These are phyloP conservation scores for Enteromius radiatus DNA, from an alignment of 2,797 vertebrate genomes.

Conservation along the genomic window DNA sequence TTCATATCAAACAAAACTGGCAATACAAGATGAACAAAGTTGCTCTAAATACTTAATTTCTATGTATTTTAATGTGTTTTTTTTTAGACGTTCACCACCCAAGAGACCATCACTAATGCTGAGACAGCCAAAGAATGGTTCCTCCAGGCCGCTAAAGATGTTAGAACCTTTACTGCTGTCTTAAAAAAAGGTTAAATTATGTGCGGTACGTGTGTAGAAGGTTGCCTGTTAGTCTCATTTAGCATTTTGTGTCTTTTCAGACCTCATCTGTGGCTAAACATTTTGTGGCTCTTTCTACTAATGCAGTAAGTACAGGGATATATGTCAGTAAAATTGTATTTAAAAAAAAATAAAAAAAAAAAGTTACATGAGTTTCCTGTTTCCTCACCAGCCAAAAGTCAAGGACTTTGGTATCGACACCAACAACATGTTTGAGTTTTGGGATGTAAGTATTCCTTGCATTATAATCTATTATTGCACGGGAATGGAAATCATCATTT, in stretches of 20 bases:
- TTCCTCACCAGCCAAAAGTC: slow-evolving; percentile 87
- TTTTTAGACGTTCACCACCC: slow-evolving; percentile 92
- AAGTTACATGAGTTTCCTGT: neutral
- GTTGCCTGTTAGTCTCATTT: neutral
- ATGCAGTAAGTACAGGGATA: slow-evolving; percentile 83
- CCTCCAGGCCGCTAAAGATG: slow-evolving; percentile 86
- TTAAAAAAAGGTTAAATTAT: neutral
- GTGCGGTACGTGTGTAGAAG: neutral
- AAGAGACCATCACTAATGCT: slow-evolving; percentile 97
- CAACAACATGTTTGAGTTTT: slow-evolving; percentile 98
- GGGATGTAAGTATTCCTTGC: slow-evolving; percentile 90
- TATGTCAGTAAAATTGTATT: neutral
- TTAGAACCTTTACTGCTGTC: slow-evolving; percentile 73
- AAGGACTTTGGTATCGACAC: slow-evolving; percentile 96
- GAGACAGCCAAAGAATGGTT: slow-evolving; percentile 96
- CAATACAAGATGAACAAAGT: neutral
- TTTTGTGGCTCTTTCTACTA: slow-evolving; percentile 96
- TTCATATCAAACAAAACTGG: neutral
- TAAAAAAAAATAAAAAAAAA: neutral
- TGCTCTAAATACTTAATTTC: neutral
- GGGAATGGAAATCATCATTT: neutral
- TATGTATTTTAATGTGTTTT: too few species aligned
- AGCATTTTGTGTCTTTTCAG: slow-evolving; percentile 62
- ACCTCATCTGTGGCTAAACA: slow-evolving; percentile 91
- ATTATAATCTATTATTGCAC: neutral